A percentile compares a stretch with the other conserved stretches of the same genome.
phyloP scores from a whole-genome alignment of 2,113 vertebrate genomes.

The Struthio camelus region DNA sequence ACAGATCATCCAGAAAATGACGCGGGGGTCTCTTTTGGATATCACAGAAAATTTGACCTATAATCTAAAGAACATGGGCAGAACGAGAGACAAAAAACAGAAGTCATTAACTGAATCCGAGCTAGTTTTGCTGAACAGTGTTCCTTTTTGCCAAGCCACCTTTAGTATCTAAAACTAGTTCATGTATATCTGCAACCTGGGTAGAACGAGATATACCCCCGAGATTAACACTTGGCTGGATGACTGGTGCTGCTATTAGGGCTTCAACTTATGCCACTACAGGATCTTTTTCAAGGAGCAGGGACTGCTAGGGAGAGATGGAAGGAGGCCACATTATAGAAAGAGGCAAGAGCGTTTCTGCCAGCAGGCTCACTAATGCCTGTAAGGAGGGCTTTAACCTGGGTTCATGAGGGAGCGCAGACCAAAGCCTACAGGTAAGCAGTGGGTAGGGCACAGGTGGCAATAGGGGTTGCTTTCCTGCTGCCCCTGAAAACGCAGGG shows the following conservation, averaged over 20 bases:
- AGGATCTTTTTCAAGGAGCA: neutral
- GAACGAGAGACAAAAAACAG: neutral
- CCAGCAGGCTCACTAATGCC: neutral
- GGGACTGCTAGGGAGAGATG: neutral
- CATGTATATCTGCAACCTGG: neutral
- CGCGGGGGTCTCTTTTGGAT: accelerated
- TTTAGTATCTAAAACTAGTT: neutral
- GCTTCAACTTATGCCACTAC: neutral
- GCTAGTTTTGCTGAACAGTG: neutral
- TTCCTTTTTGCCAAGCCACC: neutral
- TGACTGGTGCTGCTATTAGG: neutral
- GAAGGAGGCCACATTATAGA: neutral
- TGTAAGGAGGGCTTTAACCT: neutral
- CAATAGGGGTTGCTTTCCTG: neutral
- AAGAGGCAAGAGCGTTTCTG: neutral
- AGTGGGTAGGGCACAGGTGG: accelerated
- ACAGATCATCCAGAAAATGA: neutral
- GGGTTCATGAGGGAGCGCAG: neutral
- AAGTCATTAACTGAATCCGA: neutral
- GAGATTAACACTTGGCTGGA: neutral
- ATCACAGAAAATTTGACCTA: neutral
- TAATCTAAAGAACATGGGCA: neutral
- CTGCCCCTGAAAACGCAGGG: neutral
- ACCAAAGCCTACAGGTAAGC: neutral
- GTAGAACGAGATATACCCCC: neutral